These are phyloP conservation scores for Stigmatopora argus DNA, from an alignment of 2,113 vertebrate genomes.

Conservation along the genomic window DNA sequence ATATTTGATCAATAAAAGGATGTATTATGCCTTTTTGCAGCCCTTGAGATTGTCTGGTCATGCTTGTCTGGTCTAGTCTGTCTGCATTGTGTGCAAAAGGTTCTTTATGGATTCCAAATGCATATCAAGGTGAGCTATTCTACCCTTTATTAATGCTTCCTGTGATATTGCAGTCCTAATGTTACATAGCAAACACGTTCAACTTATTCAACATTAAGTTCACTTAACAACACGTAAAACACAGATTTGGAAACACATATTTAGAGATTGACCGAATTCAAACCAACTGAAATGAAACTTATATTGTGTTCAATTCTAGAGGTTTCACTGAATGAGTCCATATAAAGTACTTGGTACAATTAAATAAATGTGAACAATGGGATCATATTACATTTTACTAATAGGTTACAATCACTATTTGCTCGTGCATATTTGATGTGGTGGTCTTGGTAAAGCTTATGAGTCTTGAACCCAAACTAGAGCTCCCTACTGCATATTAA, in stretches of 20 bases:
- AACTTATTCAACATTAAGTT: background rate
- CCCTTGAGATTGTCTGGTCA: slow-evolving; percentile 42
- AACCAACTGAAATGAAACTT: background rate
- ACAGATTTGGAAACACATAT: background rate
- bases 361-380: too few species aligned
- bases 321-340: too few species aligned
- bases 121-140: background rate
- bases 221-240: background rate
- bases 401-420: too few species aligned
- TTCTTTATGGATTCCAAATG: slow-evolving; percentile 30
- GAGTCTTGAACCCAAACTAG: background rate
- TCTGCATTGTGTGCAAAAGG: slow-evolving; percentile 19
- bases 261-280: background rate
- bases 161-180: background rate
- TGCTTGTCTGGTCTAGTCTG: slow-evolving; percentile 15
- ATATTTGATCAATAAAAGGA: slow-evolving; percentile 33
- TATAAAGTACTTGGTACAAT: too few species aligned
- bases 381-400: too few species aligned
- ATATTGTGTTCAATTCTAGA: too few species aligned
- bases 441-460: background rate
- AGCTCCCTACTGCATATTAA: background rate
- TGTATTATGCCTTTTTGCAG: slow-evolving; percentile 24
- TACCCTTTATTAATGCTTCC: background rate
- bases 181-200: background rate
- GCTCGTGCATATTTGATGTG: background rate